Percentiles rank a stretch among this genome's conserved stretches.
These are phyloP conservation scores for Neopipo cinnamomea DNA, from an alignment of 2,113 vertebrate species.

Conservation along the genomic window DNA sequence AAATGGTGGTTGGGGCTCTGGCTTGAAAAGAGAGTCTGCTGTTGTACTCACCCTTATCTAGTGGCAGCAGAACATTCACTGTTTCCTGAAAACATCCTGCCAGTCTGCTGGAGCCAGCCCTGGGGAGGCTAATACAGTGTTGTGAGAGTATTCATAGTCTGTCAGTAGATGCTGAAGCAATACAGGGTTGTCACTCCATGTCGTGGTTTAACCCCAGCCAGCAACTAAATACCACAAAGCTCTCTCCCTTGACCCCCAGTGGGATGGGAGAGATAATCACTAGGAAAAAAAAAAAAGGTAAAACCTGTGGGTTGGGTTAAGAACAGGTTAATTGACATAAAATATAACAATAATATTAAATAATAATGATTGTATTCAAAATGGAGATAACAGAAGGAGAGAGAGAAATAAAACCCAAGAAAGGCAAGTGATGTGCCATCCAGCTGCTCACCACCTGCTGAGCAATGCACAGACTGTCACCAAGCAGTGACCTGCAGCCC, in stretches of 20 bases:
- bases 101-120: background rate
- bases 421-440: background rate
- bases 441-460: background rate
- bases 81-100: background rate
- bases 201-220: background rate
- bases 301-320: background rate
- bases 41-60: background rate
- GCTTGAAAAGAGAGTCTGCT: background rate
- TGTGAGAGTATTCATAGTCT: background rate
- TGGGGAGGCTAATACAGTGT: background rate
- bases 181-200: background rate
- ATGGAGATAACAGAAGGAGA: background rate
- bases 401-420: background rate
- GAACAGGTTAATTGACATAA: background rate
- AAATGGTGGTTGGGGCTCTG: background rate
- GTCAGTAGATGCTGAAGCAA: background rate
- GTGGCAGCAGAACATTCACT: background rate
- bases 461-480: background rate
- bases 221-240: background rate
- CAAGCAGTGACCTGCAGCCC: background rate
- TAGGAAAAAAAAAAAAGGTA: background rate
- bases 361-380: background rate
- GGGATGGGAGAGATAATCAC: background rate
- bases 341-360: background rate
- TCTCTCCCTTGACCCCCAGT: rapidly evolving